phyloP scores from a whole-genome alignment of 2,113 vertebrate genomes.

The Choloepus hoffmanni region DNA sequence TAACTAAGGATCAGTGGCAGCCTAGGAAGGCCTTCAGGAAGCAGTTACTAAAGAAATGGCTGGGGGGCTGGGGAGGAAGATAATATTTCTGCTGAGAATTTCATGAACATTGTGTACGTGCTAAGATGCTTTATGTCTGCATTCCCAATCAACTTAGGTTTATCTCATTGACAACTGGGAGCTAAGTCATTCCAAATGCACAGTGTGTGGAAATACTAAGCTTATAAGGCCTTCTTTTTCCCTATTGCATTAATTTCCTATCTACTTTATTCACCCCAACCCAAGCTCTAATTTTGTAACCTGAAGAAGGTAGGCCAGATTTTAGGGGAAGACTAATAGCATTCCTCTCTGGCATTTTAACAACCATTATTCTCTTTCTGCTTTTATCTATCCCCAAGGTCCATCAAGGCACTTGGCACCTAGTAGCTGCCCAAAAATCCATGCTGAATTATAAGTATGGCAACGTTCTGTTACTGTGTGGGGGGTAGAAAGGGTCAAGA shows the following conservation, averaged over 20 bases:
- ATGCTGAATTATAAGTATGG: background rate
- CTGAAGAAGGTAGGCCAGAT: background rate
- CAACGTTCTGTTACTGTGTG: background rate
- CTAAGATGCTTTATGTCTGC: background rate
- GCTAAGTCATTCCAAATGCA: background rate
- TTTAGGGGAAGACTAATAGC: background rate
- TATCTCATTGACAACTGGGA: background rate
- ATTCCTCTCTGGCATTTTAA: background rate
- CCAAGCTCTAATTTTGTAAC: background rate
- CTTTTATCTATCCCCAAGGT: background rate
- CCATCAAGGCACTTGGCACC: background rate
- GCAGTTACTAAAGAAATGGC: background rate
- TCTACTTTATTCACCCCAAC: background rate
- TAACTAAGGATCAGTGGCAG: background rate
- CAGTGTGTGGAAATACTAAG: background rate
- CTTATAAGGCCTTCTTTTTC: background rate
- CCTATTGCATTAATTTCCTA: background rate
- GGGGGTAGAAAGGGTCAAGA: background rate
- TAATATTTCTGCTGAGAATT: background rate
- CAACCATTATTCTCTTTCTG: background rate
- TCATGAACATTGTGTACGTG: accelerated
- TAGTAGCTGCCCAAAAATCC: background rate
- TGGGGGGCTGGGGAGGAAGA: too few relatives aligned
- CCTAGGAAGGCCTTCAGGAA: background rate
- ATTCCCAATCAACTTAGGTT: background rate